A percentile compares a stretch with the other conserved stretches of the same genome.
These are phyloP conservation scores for Decapterus maruadsi DNA, from an alignment of 2,797 vertebrate genomes.

Conservation along the genomic window DNA sequence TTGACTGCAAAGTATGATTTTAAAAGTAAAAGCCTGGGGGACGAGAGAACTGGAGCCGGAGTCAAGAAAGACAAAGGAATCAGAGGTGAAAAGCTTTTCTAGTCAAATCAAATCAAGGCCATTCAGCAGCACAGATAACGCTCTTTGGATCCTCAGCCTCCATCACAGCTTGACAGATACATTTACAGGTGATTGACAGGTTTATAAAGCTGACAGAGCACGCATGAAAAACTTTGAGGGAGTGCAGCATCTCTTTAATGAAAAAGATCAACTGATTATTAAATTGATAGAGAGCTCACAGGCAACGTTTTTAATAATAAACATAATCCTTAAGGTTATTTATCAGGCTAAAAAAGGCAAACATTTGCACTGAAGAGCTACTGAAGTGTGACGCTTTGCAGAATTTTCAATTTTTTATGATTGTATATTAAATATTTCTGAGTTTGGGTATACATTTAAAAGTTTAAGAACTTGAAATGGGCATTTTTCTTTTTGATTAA, in stretches of 20 bases:
- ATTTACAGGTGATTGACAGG: background rate
- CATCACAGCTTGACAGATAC: background rate
- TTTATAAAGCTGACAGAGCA: background rate
- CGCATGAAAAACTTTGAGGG: background rate
- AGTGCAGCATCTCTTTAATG: background rate
- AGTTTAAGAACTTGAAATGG: background rate
- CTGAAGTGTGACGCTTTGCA: background rate
- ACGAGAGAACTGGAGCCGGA: background rate
- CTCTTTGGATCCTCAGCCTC: background rate
- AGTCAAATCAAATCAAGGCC: slow-evolving; percentile 40
- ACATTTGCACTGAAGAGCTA: background rate
- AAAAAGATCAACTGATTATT: slow-evolving; percentile 1
- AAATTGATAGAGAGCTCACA: background rate
- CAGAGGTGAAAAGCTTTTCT: slow-evolving; percentile 11
- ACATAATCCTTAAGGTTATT: background rate
- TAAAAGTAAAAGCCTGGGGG: slow-evolving; percentile 14
- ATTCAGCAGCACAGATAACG: background rate
- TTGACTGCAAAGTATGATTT: background rate
- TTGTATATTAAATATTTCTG: background rate
- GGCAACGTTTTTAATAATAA: background rate
- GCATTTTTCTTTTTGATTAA: background rate
- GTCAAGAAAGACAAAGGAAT: background rate
- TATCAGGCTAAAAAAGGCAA: background rate
- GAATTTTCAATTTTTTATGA: background rate
- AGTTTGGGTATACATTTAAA: background rate